Conservation (phyloP, 2,797 vertebrate genomes). For the Crocidura indochinensis region DNA sequence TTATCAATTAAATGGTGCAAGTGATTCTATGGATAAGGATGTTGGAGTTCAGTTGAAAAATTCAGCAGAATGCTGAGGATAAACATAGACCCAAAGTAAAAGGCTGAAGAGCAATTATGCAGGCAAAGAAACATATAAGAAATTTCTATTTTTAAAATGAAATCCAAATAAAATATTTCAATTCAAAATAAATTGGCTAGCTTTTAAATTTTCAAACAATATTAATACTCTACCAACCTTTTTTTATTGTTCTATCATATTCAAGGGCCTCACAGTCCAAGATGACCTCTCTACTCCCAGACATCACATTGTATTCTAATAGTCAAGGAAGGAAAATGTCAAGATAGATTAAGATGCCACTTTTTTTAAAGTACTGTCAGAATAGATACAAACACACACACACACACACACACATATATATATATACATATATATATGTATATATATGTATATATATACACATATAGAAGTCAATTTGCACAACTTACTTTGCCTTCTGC, state of each 20-base stretch:
- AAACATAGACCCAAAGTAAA: too few relatives aligned
- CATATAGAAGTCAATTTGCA: neutral
- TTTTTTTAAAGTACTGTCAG: slow-evolving; percentile 8
- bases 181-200: too few relatives aligned
- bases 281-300: neutral
- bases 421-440: neutral
- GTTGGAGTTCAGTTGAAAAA: too few relatives aligned
- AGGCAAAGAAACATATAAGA: neutral
- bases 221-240: neutral
- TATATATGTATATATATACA: neutral
- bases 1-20: too few relatives aligned
- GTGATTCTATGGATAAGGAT: too few relatives aligned
- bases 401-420: too few relatives aligned
- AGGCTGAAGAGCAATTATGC: too few relatives aligned
- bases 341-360: neutral
- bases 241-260: neutral
- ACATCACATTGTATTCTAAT: neutral
- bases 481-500: neutral
- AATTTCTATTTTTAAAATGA: too few relatives aligned
- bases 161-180: too few relatives aligned
- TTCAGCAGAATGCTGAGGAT: too few relatives aligned
- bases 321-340: neutral
- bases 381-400: neutral
- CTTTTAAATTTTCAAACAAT: neutral
- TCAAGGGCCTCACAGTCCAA: neutral